phyloP scores from a whole-genome alignment of 2,888 invertebrate species.

The Caradrina kadenii region DNA sequence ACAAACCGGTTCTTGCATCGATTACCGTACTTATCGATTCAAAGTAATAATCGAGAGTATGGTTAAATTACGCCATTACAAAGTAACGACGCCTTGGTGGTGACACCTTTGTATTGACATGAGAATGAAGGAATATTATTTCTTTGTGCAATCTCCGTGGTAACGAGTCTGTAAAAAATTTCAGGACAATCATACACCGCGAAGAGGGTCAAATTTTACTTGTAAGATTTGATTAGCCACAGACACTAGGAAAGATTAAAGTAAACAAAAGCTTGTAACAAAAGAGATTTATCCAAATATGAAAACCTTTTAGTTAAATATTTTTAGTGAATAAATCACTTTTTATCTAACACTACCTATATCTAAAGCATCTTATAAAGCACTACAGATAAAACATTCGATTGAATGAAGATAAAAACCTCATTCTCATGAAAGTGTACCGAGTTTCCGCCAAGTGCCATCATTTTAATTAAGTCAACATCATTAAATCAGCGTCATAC shows the following conservation, averaged over 20 bases:
- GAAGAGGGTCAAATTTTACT: no score
- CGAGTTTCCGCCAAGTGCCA: constrained; percentile 55
- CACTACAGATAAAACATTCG: constrained; percentile 21
- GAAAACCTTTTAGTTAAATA: no score
- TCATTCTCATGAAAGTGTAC: constrained; percentile 40
- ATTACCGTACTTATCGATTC: constrained; percentile 50
- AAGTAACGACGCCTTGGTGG: constrained; percentile 7
- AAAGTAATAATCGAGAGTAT: constrained; percentile 42
- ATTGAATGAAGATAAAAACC: constrained; percentile 35
- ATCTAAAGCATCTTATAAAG: not conserved
- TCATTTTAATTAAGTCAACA: constrained; percentile 70
- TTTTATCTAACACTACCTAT: not conserved
- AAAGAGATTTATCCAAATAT: no score
- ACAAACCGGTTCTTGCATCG: constrained; percentile 52
- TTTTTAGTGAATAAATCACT: not conserved
- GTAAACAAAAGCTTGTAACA: no score
- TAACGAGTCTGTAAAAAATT: not conserved
- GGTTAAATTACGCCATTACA: constrained; percentile 15
- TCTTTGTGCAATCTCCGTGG: not conserved
- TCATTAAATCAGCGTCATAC: constrained; percentile 69
- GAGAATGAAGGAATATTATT: constrained; percentile 14
- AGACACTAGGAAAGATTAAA: no score
- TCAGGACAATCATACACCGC: no score
- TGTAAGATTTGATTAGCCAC: no score
- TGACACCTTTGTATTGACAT: constrained; percentile 28